Conservation (phyloP, 2,113 vertebrate genomes). For the Phalacrocorax carbo region DNA sequence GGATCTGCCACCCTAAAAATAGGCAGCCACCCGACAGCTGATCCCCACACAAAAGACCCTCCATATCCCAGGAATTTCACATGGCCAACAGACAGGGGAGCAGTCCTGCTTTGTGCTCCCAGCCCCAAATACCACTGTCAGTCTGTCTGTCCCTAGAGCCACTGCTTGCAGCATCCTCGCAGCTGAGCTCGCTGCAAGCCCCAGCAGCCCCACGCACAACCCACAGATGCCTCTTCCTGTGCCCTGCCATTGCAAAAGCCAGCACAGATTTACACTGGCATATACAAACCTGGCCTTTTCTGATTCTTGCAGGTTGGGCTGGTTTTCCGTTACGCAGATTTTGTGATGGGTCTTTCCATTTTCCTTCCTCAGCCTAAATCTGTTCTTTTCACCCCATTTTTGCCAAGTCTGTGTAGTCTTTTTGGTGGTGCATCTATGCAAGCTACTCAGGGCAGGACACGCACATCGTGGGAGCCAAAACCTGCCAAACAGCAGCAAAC, state of each 20-base stretch:
- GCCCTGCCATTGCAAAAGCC: not conserved
- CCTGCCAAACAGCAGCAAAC: not conserved
- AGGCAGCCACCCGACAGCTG: slow-evolving; percentile 43
- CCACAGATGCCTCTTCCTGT: not conserved
- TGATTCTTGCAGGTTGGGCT: not conserved
- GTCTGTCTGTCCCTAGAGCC: not conserved
- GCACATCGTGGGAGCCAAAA: not conserved
- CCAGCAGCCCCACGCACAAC: not conserved
- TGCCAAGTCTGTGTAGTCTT: not conserved
- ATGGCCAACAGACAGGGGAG: slow-evolving; percentile 12
- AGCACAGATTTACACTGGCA: not conserved
- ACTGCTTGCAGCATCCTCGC: not conserved
- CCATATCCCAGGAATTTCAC: slow-evolving; percentile 53
- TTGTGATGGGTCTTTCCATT: not conserved
- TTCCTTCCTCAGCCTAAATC: not conserved
- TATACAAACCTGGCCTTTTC: not conserved
- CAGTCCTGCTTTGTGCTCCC: slow-evolving; percentile 42
- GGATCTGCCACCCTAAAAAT: slow-evolving; percentile 62
- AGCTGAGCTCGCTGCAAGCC: slow-evolving; percentile 19
- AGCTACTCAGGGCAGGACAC: not conserved
- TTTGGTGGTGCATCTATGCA: not conserved
- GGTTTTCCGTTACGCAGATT: not conserved
- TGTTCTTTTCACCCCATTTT: not conserved
- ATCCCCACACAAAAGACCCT: slow-evolving; percentile 62
- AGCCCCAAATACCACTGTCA: not conserved